Percentiles rank a stretch among this genome's conserved stretches.
Evolutionary conservation across 2,888 invertebrate species (phyloP).

Genomic region (Cyaniris semiargus): DNA sequence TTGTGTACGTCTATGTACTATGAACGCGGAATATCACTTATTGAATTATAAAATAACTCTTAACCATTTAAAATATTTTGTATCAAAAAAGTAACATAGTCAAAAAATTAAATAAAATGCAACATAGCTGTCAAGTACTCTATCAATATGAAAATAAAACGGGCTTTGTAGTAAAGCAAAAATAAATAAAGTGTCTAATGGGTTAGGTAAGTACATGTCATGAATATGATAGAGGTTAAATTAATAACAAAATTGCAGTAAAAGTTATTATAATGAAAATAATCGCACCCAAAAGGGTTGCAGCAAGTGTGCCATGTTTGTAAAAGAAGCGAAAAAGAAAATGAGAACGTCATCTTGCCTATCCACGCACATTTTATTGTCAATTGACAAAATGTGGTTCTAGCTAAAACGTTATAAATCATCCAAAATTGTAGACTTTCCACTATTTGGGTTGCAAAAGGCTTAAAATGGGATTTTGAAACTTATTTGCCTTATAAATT

Average conservation of each 20-base stretch:
- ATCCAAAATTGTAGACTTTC: neutral
- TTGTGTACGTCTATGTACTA: constrained; percentile 26
- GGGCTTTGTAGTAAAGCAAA: neutral
- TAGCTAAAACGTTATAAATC: neutral
- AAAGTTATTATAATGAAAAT: neutral
- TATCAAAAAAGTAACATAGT: neutral
- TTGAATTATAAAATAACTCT: constrained; percentile 17
- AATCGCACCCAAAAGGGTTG: neutral
- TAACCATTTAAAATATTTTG: constrained; percentile 20
- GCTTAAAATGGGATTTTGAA: neutral
- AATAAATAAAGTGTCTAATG: neutral
- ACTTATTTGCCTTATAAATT: neutral
- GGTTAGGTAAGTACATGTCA: neutral
- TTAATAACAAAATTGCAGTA: neutral
- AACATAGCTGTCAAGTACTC: neutral
- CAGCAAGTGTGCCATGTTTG: neutral
- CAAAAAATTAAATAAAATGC: constrained; percentile 11
- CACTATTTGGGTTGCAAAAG: neutral
- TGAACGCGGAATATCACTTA: constrained; percentile 28
- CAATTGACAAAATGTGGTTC: neutral
- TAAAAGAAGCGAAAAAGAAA: neutral
- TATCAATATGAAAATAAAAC: neutral
- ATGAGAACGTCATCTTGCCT: neutral
- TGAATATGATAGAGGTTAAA: neutral
- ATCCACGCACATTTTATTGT: neutral